These are phyloP conservation scores for Penaeus vannamei DNA, from an alignment of 1,140 invertebrate genomes.

Conservation along the genomic window DNA sequence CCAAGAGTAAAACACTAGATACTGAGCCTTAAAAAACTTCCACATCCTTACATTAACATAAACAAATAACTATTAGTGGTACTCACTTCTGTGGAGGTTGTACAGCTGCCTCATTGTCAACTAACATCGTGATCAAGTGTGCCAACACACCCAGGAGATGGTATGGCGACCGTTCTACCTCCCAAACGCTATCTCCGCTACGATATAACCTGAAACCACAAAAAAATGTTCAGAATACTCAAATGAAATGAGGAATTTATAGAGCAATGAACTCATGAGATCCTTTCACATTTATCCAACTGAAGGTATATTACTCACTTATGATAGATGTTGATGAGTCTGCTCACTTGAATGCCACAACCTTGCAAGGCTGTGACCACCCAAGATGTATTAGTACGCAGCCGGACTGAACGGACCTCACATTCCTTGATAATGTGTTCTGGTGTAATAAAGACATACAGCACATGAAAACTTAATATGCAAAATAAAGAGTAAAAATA, in stretches of 20 bases:
- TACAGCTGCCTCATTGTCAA: conserved; percentile 45
- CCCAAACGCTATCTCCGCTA: conserved; percentile 67
- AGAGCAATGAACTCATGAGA: neutral
- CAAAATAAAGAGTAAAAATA: too few relatives aligned
- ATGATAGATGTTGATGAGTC: conserved; percentile 74
- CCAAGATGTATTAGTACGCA: conserved; percentile 71
- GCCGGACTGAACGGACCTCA: conserved; percentile 71
- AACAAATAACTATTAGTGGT: neutral
- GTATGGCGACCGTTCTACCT: conserved; percentile 64
- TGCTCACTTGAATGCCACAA: conserved; percentile 72
- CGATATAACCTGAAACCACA: conserved; percentile 58
- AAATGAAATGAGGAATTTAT: neutral
- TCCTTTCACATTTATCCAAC: too few relatives aligned
- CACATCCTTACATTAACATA: neutral
- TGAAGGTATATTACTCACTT: conserved; percentile 63
- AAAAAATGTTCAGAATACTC: conserved; percentile 9
- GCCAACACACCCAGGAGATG: conserved; percentile 66
- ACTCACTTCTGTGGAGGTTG: conserved; percentile 52
- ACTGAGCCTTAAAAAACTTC: too few relatives aligned
- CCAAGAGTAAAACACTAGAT: neutral
- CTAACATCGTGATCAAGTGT: conserved; percentile 61
- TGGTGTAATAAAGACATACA: conserved; percentile 59
- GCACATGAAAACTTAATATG: neutral
- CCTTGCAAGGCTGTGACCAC: conserved; percentile 72
- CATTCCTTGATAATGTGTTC: conserved; percentile 73